Conservation (phyloP, 1,140 invertebrate genomes). For the Patella vulgata region DNA sequence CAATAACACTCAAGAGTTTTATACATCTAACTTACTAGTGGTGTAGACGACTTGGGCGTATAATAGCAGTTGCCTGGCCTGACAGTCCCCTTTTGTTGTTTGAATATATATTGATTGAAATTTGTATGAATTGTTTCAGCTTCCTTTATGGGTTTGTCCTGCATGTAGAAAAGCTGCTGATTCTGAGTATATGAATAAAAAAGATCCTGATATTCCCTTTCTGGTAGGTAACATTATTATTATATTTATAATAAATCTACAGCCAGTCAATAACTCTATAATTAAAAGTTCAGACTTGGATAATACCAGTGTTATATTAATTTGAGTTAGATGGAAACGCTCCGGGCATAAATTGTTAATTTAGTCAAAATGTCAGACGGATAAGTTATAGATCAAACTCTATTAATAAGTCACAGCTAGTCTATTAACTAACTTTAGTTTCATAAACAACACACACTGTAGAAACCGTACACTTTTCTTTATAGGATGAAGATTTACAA, state of each 20-base stretch:
- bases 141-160: constrained; percentile 59
- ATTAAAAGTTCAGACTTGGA: not conserved
- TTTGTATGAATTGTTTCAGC: constrained; percentile 32
- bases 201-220: constrained; percentile 35
- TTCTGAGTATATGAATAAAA: constrained; percentile 52
- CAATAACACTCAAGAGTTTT: no score
- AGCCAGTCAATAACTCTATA: not conserved
- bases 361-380: no score
- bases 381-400: no score
- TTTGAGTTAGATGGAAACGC: constrained; percentile 6
- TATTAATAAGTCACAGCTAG: no score
- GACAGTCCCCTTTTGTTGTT: no score
- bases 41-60: no score
- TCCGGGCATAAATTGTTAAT: not conserved
- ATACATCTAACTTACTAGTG: no score
- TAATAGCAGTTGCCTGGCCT: no score
- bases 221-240: constrained; percentile 23
- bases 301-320: constrained; percentile 1
- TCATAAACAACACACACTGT: no score
- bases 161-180: constrained; percentile 56
- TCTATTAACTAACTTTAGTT: no score
- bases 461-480: no score
- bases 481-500: constrained; percentile 44
- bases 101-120: not conserved
- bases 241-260: not conserved